These are phyloP conservation scores for Spodoptera litura DNA, from an alignment of 1,140 invertebrate genomes.

Conservation along the genomic window DNA sequence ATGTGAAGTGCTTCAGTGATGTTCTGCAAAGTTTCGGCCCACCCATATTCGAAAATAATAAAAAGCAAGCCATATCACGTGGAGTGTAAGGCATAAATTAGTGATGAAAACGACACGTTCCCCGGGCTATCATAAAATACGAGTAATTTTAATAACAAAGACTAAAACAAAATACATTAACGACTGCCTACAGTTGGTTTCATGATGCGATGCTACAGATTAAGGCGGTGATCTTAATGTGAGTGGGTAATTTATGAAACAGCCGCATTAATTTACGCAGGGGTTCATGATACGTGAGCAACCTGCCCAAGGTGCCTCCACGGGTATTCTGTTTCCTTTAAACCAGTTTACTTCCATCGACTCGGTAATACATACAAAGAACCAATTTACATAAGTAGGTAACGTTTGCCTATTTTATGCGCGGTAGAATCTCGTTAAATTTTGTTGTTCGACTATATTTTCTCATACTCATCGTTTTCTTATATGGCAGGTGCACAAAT, in stretches of 20 bases:
- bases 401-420: conserved; percentile 15
- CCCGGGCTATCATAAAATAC: conserved; percentile 69
- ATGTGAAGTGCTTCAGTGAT: conserved; percentile 9
- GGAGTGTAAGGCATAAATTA: conserved; percentile 75
- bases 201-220: conserved; percentile 57
- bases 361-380: conserved; percentile 17
- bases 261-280: conserved; percentile 62
- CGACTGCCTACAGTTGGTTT: conserved; percentile 51
- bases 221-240: conserved; percentile 64
- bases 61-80: conserved; percentile 67
- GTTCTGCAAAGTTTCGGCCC: conserved; percentile 61
- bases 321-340: conserved; percentile 40
- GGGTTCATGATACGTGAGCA: conserved; percentile 48
- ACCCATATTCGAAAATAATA: conserved; percentile 75
- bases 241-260: conserved; percentile 70
- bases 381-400: conserved; percentile 26
- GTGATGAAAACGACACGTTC: conserved; percentile 74
- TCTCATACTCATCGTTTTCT: conserved; percentile 3
- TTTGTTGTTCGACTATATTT: conserved; percentile 15
- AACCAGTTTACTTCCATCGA: conserved; percentile 19
- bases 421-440: background rate
- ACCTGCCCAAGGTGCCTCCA: conserved; percentile 36
- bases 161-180: conserved; percentile 72
- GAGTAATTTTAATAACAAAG: conserved; percentile 75
- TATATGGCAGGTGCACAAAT: conserved; percentile 55